phyloP scores from a whole-genome alignment of 2,888 invertebrate genomes.

The Sinopyrophorus schimmeli region DNA sequence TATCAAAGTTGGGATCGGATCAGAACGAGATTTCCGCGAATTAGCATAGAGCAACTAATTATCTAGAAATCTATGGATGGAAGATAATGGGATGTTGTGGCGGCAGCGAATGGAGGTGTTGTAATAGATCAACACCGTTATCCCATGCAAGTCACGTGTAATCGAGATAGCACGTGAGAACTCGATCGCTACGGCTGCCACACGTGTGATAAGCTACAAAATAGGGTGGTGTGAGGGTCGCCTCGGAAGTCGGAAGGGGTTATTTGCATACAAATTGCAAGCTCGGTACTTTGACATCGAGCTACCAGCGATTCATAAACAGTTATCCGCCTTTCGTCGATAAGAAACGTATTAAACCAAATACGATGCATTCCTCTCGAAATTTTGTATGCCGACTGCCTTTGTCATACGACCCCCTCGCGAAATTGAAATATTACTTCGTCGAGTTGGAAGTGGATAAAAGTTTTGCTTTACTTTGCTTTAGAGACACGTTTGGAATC shows the following conservation, averaged over 20 bases:
- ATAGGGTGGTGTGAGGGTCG: constrained; percentile 16
- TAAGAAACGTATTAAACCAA: constrained; percentile 15
- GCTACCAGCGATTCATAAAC: constrained; percentile 25
- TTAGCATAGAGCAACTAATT: constrained; percentile 9
- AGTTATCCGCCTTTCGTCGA: constrained; percentile 16
- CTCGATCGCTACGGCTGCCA: constrained; percentile 29
- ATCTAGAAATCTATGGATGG: constrained; percentile 13
- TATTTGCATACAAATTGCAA: constrained; percentile 34
- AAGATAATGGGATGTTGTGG: constrained; percentile 19
- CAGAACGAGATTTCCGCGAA: no score
- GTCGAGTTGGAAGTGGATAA: no score
- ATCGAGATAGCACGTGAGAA: constrained; percentile 31
- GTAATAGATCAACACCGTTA: constrained; percentile 27
- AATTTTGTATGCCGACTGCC: no score
- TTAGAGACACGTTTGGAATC: no score
- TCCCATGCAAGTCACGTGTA: constrained; percentile 32
- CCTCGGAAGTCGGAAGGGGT: constrained; percentile 22
- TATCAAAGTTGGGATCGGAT: no score
- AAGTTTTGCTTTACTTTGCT: no score
- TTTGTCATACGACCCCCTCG: no score
- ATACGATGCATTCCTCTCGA: constrained; percentile 4
- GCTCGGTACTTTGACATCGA: constrained; percentile 23
- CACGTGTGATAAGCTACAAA: constrained; percentile 32
- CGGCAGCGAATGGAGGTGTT: constrained; percentile 21
- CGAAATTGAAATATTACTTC: no score